These are phyloP conservation scores for Elaphurus davidianus DNA, from an alignment of 2,113 vertebrate genomes.

Conservation along the genomic window DNA sequence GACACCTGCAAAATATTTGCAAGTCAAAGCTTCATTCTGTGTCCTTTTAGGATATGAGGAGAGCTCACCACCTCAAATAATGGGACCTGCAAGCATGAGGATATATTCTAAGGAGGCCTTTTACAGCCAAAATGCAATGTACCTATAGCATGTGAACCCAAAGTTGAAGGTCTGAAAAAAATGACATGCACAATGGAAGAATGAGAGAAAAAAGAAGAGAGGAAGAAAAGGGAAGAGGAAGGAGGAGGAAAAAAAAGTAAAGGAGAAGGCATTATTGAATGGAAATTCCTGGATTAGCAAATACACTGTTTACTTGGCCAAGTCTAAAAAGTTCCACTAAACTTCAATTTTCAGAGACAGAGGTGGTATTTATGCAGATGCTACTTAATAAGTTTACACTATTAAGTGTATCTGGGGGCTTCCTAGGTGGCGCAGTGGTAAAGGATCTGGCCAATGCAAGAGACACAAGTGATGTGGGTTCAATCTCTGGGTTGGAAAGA, in stretches of 20 bases:
- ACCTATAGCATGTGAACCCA: not conserved
- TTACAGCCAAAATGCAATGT: not conserved
- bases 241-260: not conserved
- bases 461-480: not conserved
- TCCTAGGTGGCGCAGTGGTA: not conserved
- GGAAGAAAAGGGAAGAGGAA: not conserved
- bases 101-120: not conserved
- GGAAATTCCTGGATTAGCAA: not conserved
- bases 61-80: not conserved
- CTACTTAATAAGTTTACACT: not conserved
- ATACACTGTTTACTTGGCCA: not conserved
- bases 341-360: not conserved
- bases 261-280: not conserved
- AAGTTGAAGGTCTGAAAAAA: not conserved
- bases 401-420: not conserved
- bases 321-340: not conserved
- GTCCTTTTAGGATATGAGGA: not conserved
- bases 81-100: not conserved
- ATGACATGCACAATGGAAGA: not conserved
- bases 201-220: not conserved
- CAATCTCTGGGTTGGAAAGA: not conserved
- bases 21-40: not conserved
- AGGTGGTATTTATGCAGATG: not conserved
- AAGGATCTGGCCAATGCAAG: not conserved
- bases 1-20: not conserved